These are phyloP conservation scores for Lasius fuliginosus DNA, from an alignment of 2,888 invertebrate species.

Conservation along the genomic window DNA sequence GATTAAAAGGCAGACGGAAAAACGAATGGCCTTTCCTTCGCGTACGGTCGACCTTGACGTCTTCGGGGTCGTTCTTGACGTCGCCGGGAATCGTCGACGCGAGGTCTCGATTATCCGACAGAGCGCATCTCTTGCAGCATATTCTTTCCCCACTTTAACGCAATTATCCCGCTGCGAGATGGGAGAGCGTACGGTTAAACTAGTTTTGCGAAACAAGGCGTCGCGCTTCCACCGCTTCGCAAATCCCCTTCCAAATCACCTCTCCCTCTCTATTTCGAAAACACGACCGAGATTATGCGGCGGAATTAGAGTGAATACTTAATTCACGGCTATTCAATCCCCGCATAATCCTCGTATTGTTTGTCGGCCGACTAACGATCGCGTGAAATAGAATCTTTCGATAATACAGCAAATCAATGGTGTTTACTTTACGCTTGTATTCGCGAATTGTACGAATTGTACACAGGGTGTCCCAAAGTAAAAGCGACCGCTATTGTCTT, in stretches of 20 bases:
- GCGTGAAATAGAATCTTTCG: background rate
- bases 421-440: background rate
- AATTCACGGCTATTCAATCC: conserved; percentile 16
- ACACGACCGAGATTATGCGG: conserved; percentile 7
- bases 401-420: background rate
- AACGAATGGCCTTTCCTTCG: conserved; percentile 16
- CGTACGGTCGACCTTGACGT: conserved; percentile 1
- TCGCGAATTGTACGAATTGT: background rate
- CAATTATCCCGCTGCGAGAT: conserved; percentile 29
- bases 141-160: conserved; percentile 25
- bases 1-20: background rate
- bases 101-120: background rate
- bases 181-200: conserved; percentile 11
- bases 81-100: background rate
- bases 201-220: conserved; percentile 26
- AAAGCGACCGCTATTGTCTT: background rate
- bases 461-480: background rate
- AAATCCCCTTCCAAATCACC: background rate
- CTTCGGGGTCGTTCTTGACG: background rate
- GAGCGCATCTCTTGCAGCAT: background rate
- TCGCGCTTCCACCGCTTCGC: background rate
- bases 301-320: conserved; percentile 25
- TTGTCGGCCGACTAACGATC: background rate
- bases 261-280: conserved; percentile 7
- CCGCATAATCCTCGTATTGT: background rate